phyloP scores from a whole-genome alignment of 35 echinoderm and acorn worm species.

The Diadema setosum region DNA sequence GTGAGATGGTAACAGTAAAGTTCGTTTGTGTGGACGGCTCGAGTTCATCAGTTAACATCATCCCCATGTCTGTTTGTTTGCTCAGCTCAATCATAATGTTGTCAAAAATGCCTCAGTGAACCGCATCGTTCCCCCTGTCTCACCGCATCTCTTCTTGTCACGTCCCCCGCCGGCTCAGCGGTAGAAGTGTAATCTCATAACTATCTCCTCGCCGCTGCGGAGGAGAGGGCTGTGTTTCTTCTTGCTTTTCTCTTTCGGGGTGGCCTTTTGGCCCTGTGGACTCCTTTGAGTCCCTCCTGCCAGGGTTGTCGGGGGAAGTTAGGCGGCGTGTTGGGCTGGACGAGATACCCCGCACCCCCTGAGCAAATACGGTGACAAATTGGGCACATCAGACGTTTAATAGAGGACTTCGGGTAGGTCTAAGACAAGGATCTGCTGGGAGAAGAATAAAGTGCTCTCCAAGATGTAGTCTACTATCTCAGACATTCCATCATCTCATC shows the following conservation, averaged over 20 bases:
- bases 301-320: not conserved
- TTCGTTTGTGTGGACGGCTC: not conserved
- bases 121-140: not conserved
- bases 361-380: constrained; percentile 24
- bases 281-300: not conserved
- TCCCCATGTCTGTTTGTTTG: constrained; percentile 26
- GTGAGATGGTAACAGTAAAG: not conserved
- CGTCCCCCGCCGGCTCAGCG: not conserved
- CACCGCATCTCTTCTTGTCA: not conserved
- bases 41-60: constrained; percentile 1
- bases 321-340: not conserved
- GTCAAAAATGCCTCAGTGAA: not conserved
- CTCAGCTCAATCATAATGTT: constrained; percentile 17
- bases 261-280: not conserved
- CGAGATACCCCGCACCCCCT: not conserved
- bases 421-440: not conserved
- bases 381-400: too few species aligned
- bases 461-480: too few species aligned
- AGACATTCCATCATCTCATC: too few species aligned
- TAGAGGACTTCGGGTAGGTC: not conserved
- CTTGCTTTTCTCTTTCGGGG: not conserved
- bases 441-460: too few species aligned
- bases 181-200: not conserved
- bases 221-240: not conserved
- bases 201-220: not conserved